These are phyloP conservation scores for Protonemura montana DNA, from an alignment of 2,888 invertebrate genomes.

Conservation along the genomic window DNA sequence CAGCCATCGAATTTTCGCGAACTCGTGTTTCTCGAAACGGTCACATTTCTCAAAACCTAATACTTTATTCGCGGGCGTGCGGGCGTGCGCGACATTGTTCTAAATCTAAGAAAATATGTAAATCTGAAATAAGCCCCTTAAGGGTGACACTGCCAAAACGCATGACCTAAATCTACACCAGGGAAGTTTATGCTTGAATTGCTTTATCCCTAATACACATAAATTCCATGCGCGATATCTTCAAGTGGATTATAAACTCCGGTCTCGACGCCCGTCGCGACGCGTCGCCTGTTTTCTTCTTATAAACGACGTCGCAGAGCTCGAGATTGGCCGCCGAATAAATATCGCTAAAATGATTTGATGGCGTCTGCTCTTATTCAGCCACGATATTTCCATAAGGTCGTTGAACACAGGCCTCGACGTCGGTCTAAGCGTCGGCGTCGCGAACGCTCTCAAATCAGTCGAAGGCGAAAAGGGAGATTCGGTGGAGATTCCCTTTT, in stretches of 20 bases:
- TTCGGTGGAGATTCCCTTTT: too few species aligned
- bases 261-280: not conserved
- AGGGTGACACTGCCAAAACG: slow-evolving; percentile 25
- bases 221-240: not conserved
- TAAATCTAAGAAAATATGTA: slow-evolving; percentile 17
- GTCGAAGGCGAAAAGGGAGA: not conserved
- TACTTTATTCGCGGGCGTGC: not conserved
- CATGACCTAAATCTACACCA: slow-evolving; percentile 22
- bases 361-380: not conserved
- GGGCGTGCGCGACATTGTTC: not conserved
- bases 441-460: not conserved
- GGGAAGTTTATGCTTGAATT: slow-evolving; percentile 22
- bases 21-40: not conserved
- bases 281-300: not conserved
- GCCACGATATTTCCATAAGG: not conserved
- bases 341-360: slow-evolving; percentile 36
- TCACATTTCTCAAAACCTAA: not conserved
- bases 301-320: not conserved
- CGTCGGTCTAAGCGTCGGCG: not conserved
- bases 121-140: slow-evolving; percentile 25
- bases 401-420: not conserved
- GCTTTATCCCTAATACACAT: slow-evolving; percentile 17
- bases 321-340: not conserved
- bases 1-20: not conserved
- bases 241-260: slow-evolving; percentile 27